Evolutionary conservation across 2,888 invertebrate species (phyloP).

Genomic region (Nemotelus pantherinus): DNA sequence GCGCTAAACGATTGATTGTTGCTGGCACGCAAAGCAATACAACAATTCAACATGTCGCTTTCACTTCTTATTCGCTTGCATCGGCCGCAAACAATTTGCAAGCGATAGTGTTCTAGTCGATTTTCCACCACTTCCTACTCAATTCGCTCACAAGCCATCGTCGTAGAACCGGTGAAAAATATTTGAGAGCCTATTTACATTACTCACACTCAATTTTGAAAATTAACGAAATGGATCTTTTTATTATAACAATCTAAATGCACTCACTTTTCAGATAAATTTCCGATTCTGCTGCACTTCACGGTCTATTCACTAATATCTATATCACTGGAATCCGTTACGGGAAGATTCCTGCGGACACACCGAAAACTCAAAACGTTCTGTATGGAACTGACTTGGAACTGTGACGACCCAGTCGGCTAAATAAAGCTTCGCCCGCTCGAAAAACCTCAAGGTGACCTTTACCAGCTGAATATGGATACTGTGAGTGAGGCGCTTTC

Average conservation of each 20-base stretch:
- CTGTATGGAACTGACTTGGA: slow-evolving; percentile 36
- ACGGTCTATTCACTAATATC: slow-evolving; percentile 2
- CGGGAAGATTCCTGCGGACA: slow-evolving; percentile 32
- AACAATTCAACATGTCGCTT: too few species aligned
- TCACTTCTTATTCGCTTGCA: too few species aligned
- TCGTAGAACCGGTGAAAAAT: too few species aligned
- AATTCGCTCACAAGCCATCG: too few species aligned
- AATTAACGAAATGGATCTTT: too few species aligned
- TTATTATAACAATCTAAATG: neutral
- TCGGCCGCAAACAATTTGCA: too few species aligned
- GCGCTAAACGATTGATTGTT: too few species aligned
- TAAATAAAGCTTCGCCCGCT: slow-evolving; percentile 40
- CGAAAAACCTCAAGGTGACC: slow-evolving; percentile 46
- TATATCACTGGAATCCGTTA: slow-evolving; percentile 14
- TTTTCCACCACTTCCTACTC: too few species aligned
- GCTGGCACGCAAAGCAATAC: too few species aligned
- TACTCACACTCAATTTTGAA: too few species aligned
- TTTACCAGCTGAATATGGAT: slow-evolving; percentile 39
- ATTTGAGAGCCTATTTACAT: too few species aligned
- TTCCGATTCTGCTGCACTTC: neutral
- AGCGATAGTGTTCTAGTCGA: too few species aligned
- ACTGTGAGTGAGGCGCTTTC: neutral
- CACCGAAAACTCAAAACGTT: slow-evolving; percentile 28
- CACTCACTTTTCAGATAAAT: slow-evolving; percentile 24
- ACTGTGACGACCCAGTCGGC: slow-evolving; percentile 25